Percentiles rank a stretch among this genome's conserved stretches.
phyloP scores from a whole-genome alignment of 2,797 vertebrate species.

The Esox masquinongy region DNA sequence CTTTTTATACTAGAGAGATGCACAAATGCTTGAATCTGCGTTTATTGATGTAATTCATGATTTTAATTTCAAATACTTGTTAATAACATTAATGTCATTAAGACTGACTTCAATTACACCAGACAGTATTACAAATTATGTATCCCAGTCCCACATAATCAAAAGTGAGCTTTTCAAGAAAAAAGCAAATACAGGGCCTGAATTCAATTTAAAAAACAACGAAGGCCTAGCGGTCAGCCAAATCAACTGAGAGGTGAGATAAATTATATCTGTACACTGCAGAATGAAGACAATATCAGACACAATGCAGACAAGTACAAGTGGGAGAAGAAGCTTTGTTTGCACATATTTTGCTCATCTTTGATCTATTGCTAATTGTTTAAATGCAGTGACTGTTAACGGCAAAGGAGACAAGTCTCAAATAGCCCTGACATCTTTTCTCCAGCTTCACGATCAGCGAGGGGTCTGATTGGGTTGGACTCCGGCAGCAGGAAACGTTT shows the following conservation, averaged over 20 bases:
- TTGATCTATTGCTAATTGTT: slow-evolving; percentile 7
- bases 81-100: too few relatives aligned
- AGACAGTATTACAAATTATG: slow-evolving; percentile 36
- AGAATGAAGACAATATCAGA: slow-evolving; percentile 1
- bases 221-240: slow-evolving; percentile 38
- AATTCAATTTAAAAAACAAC: slow-evolving; percentile 37
- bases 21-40: too few relatives aligned
- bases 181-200: slow-evolving; percentile 38
- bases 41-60: not conserved
- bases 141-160: slow-evolving; percentile 30
- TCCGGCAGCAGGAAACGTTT: slow-evolving; percentile 1
- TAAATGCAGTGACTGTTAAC: slow-evolving; percentile 1
- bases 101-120: slow-evolving; percentile 42
- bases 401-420: too few relatives aligned
- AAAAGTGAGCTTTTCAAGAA: slow-evolving; percentile 43
- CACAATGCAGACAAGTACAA: not conserved
- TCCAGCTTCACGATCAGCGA: not conserved
- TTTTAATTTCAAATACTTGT: not conserved
- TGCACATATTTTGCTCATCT: not conserved
- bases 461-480: slow-evolving; percentile 24
- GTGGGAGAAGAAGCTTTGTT: slow-evolving; percentile 11
- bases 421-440: not conserved
- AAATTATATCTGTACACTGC: slow-evolving; percentile 25
- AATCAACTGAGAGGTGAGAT: slow-evolving; percentile 27
- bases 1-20: too few relatives aligned